Evolutionary conservation across 2,888 invertebrate genomes (phyloP).

Genomic region (Busseola fusca): DNA sequence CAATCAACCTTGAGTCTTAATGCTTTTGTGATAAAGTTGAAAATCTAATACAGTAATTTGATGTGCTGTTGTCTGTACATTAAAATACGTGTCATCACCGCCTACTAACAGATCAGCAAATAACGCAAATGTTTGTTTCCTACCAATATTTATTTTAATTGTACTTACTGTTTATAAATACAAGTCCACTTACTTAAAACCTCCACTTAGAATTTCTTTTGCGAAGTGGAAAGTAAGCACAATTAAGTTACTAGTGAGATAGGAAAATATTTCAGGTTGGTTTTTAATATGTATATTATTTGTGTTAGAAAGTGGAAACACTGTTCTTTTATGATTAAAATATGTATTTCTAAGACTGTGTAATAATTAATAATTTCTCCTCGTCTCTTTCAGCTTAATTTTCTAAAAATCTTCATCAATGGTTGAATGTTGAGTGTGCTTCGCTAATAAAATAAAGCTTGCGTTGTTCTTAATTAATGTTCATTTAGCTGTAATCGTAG

Average conservation of each 20-base stretch:
- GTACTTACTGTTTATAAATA: constrained; percentile 6
- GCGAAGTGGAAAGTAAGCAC: background rate
- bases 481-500: background rate
- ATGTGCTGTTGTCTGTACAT: no score
- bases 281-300: no score
- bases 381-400: background rate
- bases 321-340: background rate
- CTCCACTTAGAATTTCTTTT: background rate
- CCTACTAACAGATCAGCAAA: constrained; percentile 16
- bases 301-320: background rate
- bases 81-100: background rate
- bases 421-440: background rate
- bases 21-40: no score
- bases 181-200: background rate
- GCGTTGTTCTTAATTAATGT: background rate
- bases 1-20: no score
- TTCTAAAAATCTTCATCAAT: background rate
- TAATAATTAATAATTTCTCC: background rate
- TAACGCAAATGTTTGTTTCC: background rate
- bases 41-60: no score
- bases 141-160: constrained; percentile 23
- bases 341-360: background rate
- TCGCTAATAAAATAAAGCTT: background rate
- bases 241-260: background rate
- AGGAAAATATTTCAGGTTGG: background rate